These are phyloP conservation scores for Dendrocincla tyrannina DNA, from an alignment of 2,797 vertebrate genomes.

Conservation along the genomic window DNA sequence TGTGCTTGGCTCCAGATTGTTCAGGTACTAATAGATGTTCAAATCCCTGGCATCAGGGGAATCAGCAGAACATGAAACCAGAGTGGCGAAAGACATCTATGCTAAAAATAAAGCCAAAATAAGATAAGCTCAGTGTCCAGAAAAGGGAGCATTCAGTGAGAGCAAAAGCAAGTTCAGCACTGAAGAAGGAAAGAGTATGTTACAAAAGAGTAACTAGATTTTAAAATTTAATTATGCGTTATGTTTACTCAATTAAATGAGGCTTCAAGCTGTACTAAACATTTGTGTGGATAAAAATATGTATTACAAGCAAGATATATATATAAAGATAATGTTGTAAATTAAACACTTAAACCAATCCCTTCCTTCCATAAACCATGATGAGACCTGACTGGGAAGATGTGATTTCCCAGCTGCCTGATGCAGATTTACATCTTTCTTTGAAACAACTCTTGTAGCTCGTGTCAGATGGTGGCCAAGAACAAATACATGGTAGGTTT, in stretches of 20 bases:
- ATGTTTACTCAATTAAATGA: neutral
- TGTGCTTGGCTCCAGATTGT: neutral
- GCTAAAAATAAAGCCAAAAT: neutral
- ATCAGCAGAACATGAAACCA: constrained; percentile 8
- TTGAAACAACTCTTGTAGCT: neutral
- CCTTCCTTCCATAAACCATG: neutral
- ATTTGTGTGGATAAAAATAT: neutral
- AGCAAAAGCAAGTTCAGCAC: neutral
- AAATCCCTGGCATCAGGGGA: neutral
- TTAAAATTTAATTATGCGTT: neutral
- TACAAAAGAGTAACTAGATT: neutral
- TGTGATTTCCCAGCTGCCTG: neutral
- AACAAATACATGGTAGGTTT: neutral
- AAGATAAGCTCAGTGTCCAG: neutral
- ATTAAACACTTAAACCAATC: neutral
- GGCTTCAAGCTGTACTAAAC: neutral
- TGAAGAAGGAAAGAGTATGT: neutral
- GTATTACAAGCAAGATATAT: neutral
- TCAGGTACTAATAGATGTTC: neutral
- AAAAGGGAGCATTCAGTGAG: neutral
- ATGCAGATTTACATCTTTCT: neutral
- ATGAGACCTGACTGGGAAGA: neutral
- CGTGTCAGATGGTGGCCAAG: neutral
- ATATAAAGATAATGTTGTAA: neutral
- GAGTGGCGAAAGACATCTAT: neutral